Evolutionary conservation across 2,113 vertebrate species (phyloP).

Genomic region (Scartelaos histophorus): DNA sequence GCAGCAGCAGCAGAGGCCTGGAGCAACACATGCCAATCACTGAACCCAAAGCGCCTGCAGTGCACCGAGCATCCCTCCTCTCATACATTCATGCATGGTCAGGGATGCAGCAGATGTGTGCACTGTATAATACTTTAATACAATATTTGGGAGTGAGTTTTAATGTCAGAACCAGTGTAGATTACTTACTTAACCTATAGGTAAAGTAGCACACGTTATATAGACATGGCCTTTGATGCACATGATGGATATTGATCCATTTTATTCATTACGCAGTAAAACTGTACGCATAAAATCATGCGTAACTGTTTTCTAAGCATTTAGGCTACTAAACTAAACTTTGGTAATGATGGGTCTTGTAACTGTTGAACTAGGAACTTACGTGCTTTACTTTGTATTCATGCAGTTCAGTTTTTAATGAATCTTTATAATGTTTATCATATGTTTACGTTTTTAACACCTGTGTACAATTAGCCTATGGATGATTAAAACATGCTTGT

Average conservation of each 20-base stretch:
- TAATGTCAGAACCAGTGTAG: background rate
- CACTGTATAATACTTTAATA: background rate
- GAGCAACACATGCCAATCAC: conserved; percentile 48
- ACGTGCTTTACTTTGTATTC: background rate
- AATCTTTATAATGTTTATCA: too few relatives aligned
- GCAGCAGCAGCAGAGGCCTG: conserved; percentile 18
- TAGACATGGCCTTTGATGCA: background rate
- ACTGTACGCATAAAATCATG: background rate
- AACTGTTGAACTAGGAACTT: too few relatives aligned
- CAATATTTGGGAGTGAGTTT: background rate
- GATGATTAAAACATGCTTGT: too few relatives aligned
- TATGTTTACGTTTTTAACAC: too few relatives aligned
- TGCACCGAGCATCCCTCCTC: conserved; percentile 21
- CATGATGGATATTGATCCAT: background rate
- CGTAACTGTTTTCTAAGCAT: background rate
- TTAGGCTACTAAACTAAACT: background rate
- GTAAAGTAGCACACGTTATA: too few relatives aligned
- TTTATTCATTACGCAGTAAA: background rate
- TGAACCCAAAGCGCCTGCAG: conserved; percentile 41
- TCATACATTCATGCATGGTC: background rate
- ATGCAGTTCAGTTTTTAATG: too few relatives aligned
- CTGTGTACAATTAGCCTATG: too few relatives aligned
- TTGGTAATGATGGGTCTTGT: background rate
- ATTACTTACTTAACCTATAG: background rate
- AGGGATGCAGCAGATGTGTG: background rate